Percentiles rank a stretch among this genome's conserved stretches.
Conservation (phyloP, 2,113 vertebrate species). For the Ceratotherium simum region DNA sequence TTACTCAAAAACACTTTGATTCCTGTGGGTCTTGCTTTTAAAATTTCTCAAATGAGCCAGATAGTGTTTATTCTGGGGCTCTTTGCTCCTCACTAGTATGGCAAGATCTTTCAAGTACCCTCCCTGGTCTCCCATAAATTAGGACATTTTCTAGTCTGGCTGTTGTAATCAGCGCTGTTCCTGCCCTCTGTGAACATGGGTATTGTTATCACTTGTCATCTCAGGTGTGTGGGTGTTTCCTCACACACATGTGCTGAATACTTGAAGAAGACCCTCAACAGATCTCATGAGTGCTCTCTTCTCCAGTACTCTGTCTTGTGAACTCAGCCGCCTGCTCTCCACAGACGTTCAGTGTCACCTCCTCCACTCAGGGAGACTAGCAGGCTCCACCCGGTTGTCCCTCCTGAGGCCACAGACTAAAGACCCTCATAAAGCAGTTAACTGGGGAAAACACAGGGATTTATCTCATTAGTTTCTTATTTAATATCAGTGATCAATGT, state of each 20-base stretch:
- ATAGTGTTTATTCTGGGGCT: not conserved
- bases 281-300: no score
- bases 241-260: rapidly evolving
- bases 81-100: not conserved
- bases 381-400: no score
- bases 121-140: rapidly evolving
- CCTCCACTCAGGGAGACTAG: no score
- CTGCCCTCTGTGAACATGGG: not conserved
- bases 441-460: not conserved
- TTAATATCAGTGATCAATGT: not conserved
- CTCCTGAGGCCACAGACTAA: not conserved
- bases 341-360: not conserved
- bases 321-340: not conserved
- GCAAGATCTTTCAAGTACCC: rapidly evolving
- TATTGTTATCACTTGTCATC: rapidly evolving
- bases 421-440: not conserved
- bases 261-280: rapidly evolving
- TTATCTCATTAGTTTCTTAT: not conserved
- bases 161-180: no score
- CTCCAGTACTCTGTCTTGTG: rapidly evolving
- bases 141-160: rapidly evolving
- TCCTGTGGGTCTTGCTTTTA: not conserved
- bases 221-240: rapidly evolving
- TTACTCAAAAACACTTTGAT: not conserved
- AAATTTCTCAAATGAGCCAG: not conserved